Evolutionary conservation across 2,797 vertebrate species (phyloP), one percentile per base, ranked within the genome.

Genomic region (Pipistrellus nathusii): DNA sequence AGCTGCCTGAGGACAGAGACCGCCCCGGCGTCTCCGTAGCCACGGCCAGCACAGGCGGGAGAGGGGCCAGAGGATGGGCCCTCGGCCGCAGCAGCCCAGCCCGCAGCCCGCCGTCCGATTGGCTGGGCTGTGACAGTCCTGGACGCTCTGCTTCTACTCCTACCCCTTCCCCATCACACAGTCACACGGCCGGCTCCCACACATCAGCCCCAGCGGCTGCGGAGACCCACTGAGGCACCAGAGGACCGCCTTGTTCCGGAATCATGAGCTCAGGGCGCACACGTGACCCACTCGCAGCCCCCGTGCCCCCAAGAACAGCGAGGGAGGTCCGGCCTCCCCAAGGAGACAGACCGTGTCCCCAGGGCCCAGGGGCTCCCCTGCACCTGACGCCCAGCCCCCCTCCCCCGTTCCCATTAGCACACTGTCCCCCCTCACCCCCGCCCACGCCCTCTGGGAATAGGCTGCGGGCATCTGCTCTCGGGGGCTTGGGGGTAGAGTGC

Each of bases 391-490:
- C 51, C 32, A 3, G 38, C 81, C 68, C 32, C 53, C 44, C 64
- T 48, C 21, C 35, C 64, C 83, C 23, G 71, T 83, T 72, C 85
- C 88, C 68, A 59, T 94, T 53, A 94, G 77, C 75, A 82, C 55
- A 72, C 69, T 80, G 72, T 81, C 96, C 93, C 72, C 90, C 51
- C 59, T 91, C 85, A 35, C 82, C 93, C 90, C 46, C 55, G 72
- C 96, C 72, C 84, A 92, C 89, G 14, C 72, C 85, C 85, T 80
- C 90, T 89, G 93, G 87, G 93, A 94, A 91, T 48, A 41, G 72
- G 68, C 95, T 91, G 90, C 55, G 78, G 92, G 94, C 94, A 73
- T 97, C 96, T 96, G 85, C 92, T 92, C 90, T 78, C 94, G 25
- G 77, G 82, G 85, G 69, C n/a, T 92, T 92, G 86, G 83, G 91